These are phyloP conservation scores for Emydocephalus ijimae DNA, from an alignment of 2,113 vertebrate genomes.

Conservation along the genomic window DNA sequence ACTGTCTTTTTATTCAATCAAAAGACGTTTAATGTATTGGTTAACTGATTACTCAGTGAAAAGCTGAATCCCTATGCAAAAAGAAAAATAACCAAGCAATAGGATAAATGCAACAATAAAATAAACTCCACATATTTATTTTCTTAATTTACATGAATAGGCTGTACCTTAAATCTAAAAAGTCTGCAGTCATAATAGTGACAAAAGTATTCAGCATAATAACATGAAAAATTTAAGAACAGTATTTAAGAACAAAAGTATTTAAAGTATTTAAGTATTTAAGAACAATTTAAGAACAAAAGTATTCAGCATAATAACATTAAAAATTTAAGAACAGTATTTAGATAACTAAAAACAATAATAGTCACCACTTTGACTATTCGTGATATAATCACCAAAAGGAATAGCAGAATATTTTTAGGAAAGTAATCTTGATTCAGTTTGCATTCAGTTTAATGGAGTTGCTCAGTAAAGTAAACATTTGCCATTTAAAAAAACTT, in stretches of 20 bases:
- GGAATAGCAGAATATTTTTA: not conserved
- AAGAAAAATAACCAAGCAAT: not conserved
- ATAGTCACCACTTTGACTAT: not conserved
- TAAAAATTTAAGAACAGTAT: not conserved
- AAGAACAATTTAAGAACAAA: not conserved
- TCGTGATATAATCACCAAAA: not conserved
- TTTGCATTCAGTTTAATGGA: not conserved
- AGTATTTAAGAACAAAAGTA: too few relatives aligned
- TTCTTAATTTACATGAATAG: not conserved
- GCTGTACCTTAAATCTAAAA: not conserved
- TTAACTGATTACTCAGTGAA: not conserved
- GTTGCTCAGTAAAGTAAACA: not conserved
- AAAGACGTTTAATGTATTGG: not conserved
- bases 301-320: too few relatives aligned
- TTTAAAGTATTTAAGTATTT: too few relatives aligned
- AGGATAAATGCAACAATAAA: not conserved
- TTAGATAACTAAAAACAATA: not conserved
- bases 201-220: not conserved
- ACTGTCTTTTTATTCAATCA: not conserved
- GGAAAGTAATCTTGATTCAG: not conserved
- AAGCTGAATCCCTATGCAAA: not conserved
- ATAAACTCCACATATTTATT: not conserved
- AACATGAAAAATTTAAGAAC: not conserved
- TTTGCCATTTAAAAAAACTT: not conserved
- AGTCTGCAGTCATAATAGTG: not conserved